phyloP scores from a whole-genome alignment of 53 echinoderm and acorn worm genomes.

The Stichopus horrens region DNA sequence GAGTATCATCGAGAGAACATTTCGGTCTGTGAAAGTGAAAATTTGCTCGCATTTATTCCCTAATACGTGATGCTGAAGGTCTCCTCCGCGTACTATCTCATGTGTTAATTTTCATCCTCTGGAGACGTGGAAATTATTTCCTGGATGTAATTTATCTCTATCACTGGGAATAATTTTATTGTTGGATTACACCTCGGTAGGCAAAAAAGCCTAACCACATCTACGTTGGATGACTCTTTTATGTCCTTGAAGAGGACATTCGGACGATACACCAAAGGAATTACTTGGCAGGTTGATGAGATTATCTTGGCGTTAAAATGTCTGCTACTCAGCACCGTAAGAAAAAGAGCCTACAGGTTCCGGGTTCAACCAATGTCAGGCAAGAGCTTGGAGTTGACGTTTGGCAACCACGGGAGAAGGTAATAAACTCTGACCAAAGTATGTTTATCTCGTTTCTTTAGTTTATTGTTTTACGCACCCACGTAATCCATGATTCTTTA shows the following conservation, averaged over 20 bases:
- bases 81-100: not conserved
- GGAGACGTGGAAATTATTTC: not conserved
- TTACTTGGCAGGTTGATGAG: not conserved
- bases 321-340: conserved; percentile 32
- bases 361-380: conserved; percentile 36
- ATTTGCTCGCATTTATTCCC: not conserved
- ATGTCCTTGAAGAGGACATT: not conserved
- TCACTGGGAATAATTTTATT: not conserved
- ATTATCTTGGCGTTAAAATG: conserved; percentile 14
- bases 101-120: not conserved
- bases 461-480: too few species aligned
- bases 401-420: conserved; percentile 96
- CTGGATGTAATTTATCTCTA: not conserved
- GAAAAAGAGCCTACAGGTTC: conserved; percentile 43
- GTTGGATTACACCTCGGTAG: conserved; percentile 21
- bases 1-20: not conserved
- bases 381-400: conserved; percentile 78
- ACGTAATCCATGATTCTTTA: too few species aligned
- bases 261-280: not conserved
- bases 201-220: conserved; percentile 28
- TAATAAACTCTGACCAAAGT: conserved; percentile 43
- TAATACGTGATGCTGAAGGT: not conserved
- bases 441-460: too few species aligned
- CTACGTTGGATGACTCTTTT: not conserved
- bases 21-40: not conserved